Evolutionary conservation across 2,113 vertebrate species (phyloP).

Genomic region (Chionomys nivalis): DNA sequence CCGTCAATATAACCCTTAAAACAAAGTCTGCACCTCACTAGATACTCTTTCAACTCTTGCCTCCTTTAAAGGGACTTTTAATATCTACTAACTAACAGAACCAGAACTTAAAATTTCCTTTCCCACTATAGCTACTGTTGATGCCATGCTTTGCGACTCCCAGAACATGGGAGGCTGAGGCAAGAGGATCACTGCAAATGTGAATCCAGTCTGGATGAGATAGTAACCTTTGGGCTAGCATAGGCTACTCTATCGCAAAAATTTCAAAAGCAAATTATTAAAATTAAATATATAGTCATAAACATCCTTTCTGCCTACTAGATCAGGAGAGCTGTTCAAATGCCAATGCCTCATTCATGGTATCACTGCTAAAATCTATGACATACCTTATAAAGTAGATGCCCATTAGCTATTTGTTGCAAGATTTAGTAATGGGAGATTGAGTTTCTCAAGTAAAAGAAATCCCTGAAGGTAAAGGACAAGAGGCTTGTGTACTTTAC

Average conservation of each 20-base stretch:
- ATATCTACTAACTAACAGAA: background rate
- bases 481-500: background rate
- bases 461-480: background rate
- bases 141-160: background rate
- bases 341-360: background rate
- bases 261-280: background rate
- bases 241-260: background rate
- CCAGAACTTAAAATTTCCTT: background rate
- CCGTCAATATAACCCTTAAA: background rate
- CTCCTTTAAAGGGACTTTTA: conserved; percentile 19
- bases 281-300: background rate
- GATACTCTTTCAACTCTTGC: background rate
- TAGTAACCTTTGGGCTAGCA: background rate
- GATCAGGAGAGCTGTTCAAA: background rate
- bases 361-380: background rate
- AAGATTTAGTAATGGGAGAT: conserved; percentile 3
- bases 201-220: background rate
- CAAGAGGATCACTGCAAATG: background rate
- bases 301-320: background rate
- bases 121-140: conserved; percentile 5
- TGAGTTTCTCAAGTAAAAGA: background rate
- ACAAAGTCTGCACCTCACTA: background rate
- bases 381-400: background rate
- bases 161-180: background rate
- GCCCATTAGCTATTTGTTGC: background rate